Conservation (phyloP, 2,888 invertebrate species). For the Ectemnius continuus region DNA sequence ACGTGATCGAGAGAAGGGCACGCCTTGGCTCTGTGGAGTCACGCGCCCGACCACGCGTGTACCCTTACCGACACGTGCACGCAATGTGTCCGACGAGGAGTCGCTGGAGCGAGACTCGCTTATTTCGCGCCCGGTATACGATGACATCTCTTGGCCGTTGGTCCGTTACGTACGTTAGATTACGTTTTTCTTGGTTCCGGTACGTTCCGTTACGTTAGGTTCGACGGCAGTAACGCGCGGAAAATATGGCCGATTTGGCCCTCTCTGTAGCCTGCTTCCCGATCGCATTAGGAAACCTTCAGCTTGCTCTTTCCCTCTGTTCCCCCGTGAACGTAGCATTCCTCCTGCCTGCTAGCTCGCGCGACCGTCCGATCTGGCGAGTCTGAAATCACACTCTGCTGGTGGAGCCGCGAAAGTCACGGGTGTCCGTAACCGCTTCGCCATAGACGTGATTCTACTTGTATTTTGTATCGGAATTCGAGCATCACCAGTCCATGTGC, state of each 20-base stretch:
- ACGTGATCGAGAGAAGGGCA: constrained; percentile 75
- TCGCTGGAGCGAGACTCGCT: constrained; percentile 20
- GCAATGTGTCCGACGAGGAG: constrained; percentile 45
- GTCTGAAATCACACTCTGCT: too few species aligned
- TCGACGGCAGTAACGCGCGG: constrained; percentile 10
- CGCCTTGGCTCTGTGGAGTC: constrained; percentile 69
- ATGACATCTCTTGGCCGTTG: constrained; percentile 52
- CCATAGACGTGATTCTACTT: too few species aligned
- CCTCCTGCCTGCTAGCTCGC: too few species aligned
- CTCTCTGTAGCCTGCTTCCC: too few species aligned
- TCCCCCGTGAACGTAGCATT: too few species aligned
- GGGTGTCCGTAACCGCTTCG: too few species aligned
- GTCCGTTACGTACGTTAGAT: constrained; percentile 28
- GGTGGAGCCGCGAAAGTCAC: too few species aligned
- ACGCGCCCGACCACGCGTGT: constrained; percentile 75
- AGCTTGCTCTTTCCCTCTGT: too few species aligned
- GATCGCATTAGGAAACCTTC: too few species aligned
- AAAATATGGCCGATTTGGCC: constrained; percentile 6
- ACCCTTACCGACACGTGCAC: constrained; percentile 68
- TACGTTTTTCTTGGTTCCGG: constrained; percentile 18
- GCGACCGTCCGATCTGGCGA: too few species aligned
- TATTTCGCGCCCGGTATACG: constrained; percentile 40
- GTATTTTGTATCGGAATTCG: too few species aligned
- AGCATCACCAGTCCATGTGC: too few species aligned
- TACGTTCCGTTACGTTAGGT: background rate